These are phyloP conservation scores for Pangasianodon gigas DNA, from an alignment of 2,113 vertebrate species.

Conservation along the genomic window DNA sequence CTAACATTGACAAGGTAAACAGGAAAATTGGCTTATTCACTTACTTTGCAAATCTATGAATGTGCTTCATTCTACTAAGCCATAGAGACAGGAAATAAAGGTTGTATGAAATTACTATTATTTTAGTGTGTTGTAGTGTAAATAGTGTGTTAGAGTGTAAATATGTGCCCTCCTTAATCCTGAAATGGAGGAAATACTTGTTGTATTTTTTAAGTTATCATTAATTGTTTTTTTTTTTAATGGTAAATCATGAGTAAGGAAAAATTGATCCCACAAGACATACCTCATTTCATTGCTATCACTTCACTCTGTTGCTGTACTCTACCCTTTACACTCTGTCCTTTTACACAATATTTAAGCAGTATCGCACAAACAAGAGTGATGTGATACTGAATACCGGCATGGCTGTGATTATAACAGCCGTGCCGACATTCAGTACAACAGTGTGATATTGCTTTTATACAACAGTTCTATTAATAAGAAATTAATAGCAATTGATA, in stretches of 20 bases:
- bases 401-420: background rate
- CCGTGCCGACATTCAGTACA: background rate
- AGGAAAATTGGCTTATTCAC: background rate
- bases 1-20: background rate
- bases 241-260: background rate
- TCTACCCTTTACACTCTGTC: too few relatives aligned
- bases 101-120: too few relatives aligned
- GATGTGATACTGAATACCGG: background rate
- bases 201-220: background rate
- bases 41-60: too few relatives aligned
- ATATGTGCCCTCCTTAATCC: background rate
- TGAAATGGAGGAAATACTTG: background rate
- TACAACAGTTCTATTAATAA: background rate
- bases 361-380: background rate
- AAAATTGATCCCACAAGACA: background rate
- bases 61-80: background rate
- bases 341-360: too few relatives aligned
- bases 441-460: background rate
- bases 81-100: background rate
- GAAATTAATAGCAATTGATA: background rate
- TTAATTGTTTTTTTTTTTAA: background rate
- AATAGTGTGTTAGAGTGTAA: background rate
- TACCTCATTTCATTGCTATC: background rate
- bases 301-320: too few relatives aligned
- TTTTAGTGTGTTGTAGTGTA: background rate